These are phyloP conservation scores for Drosophila picticornis DNA, from an alignment of 2,888 invertebrate species.

Conservation along the genomic window DNA sequence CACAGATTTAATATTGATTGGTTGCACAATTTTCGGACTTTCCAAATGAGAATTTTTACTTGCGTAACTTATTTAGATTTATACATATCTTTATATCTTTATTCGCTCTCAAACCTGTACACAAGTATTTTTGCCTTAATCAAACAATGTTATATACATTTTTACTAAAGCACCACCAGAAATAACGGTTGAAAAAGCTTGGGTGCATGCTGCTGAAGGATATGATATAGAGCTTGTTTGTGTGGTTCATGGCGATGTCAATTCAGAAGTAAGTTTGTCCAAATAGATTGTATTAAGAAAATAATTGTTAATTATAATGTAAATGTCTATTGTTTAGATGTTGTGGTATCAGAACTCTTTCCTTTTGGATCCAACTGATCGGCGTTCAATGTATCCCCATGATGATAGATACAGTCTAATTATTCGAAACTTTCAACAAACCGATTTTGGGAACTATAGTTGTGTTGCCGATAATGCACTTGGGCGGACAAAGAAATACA, in stretches of 20 bases:
- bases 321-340: slow-evolving; percentile 85
- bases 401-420: slow-evolving; percentile 87
- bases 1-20: not conserved
- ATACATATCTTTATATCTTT: not conserved
- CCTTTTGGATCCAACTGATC: slow-evolving; percentile 87
- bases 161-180: slow-evolving; percentile 87
- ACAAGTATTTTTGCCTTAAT: not conserved
- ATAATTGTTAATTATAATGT: not conserved
- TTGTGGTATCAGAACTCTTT: slow-evolving; percentile 89
- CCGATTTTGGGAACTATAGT: slow-evolving; percentile 88
- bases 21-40: not conserved
- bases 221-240: slow-evolving; percentile 88
- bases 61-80: not conserved
- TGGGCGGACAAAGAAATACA: slow-evolving; percentile 87
- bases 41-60: not conserved
- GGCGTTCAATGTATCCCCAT: slow-evolving; percentile 87
- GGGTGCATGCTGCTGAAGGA: slow-evolving; percentile 88
- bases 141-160: not conserved
- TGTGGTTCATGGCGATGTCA: slow-evolving; percentile 88
- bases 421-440: slow-evolving; percentile 87
- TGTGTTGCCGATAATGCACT: slow-evolving; percentile 87
- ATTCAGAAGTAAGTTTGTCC: slow-evolving; percentile 85
- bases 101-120: not conserved
- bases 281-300: not conserved
- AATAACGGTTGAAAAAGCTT: slow-evolving; percentile 87